Percentiles rank a stretch among this genome's conserved stretches.
Evolutionary conservation across 2,113 vertebrate genomes (phyloP).

Genomic region (Thalassoma bifasciatum): DNA sequence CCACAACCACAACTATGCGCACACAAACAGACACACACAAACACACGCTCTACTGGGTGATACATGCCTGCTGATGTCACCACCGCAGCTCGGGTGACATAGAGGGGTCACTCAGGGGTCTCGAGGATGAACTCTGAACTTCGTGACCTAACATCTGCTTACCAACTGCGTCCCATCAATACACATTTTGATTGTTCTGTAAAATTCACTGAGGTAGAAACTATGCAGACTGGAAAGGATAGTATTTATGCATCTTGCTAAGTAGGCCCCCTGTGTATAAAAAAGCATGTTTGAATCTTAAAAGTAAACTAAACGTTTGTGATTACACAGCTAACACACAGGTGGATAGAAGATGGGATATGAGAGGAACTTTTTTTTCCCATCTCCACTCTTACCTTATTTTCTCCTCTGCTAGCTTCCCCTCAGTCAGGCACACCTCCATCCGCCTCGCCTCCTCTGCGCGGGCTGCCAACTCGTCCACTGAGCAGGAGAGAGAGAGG

Average conservation of each 20-base stretch:
- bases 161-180: conserved; percentile 14
- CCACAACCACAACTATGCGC: conserved; percentile 73
- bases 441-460: conserved; percentile 72
- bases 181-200: conserved; percentile 1
- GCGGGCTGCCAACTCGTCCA: conserved; percentile 76
- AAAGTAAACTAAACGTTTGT: conserved; percentile 64
- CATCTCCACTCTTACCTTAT: conserved; percentile 71
- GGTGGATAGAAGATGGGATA: conserved; percentile 55
- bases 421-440: conserved; percentile 72
- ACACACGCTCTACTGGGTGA: conserved; percentile 68
- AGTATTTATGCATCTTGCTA: too few species aligned
- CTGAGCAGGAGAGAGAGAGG: conserved; percentile 57
- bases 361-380: conserved; percentile 59
- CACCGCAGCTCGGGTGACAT: conserved; percentile 60
- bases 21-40: conserved; percentile 66
- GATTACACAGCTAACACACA: conserved; percentile 63
- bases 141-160: conserved; percentile 54
- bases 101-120: conserved; percentile 67
- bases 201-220: conserved; percentile 53
- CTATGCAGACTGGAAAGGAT: neutral
- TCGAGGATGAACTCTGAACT: conserved; percentile 70
- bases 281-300: too few species aligned
- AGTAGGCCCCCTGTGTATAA: too few species aligned
- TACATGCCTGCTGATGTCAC: conserved; percentile 77
- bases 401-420: conserved; percentile 76